A percentile compares a stretch with the other conserved stretches of the same genome.
Evolutionary conservation across 2,888 invertebrate species (phyloP).

Genomic region (Abscondita cerata): DNA sequence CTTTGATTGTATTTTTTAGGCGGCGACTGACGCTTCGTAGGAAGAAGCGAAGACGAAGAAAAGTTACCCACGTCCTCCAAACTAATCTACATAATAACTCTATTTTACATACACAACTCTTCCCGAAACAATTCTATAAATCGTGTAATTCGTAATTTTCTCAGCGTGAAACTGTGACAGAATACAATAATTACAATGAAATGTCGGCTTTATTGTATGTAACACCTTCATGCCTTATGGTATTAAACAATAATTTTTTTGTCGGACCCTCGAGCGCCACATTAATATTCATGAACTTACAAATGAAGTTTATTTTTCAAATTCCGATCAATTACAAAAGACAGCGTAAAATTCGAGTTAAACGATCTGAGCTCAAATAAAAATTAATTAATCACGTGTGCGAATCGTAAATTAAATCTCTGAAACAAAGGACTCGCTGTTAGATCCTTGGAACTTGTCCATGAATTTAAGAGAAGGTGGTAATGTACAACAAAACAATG

Average conservation of each 20-base stretch:
- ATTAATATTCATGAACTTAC: slow-evolving; percentile 28
- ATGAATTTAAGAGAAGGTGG: slow-evolving; percentile 14
- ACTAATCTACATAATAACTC: slow-evolving; percentile 27
- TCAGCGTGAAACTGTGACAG: slow-evolving; percentile 26
- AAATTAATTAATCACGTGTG: slow-evolving; percentile 14
- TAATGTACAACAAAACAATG: slow-evolving; percentile 12
- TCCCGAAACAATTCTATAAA: slow-evolving; percentile 29
- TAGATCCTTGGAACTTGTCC: slow-evolving; percentile 14
- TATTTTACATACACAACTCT: slow-evolving; percentile 19
- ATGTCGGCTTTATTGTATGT: slow-evolving; percentile 21
- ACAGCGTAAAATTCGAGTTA: no score
- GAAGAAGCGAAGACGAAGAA: slow-evolving; percentile 2
- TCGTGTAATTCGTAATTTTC: slow-evolving; percentile 29
- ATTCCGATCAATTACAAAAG: slow-evolving; percentile 20
- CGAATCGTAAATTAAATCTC: background rate
- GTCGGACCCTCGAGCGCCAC: slow-evolving; percentile 12
- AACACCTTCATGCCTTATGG: slow-evolving; percentile 21
- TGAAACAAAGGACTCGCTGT: slow-evolving; percentile 18
- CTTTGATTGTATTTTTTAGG: slow-evolving; percentile 6
- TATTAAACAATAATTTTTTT: slow-evolving; percentile 15
- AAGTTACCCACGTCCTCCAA: slow-evolving; percentile 16
- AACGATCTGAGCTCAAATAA: background rate
- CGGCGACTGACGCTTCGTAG: background rate
- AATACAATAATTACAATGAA: slow-evolving; percentile 27
- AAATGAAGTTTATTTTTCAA: slow-evolving; percentile 17